Percentiles rank a stretch among this genome's conserved stretches.
Conservation (phyloP, 2,888 invertebrate genomes). For the Mactromeris polynyma region DNA sequence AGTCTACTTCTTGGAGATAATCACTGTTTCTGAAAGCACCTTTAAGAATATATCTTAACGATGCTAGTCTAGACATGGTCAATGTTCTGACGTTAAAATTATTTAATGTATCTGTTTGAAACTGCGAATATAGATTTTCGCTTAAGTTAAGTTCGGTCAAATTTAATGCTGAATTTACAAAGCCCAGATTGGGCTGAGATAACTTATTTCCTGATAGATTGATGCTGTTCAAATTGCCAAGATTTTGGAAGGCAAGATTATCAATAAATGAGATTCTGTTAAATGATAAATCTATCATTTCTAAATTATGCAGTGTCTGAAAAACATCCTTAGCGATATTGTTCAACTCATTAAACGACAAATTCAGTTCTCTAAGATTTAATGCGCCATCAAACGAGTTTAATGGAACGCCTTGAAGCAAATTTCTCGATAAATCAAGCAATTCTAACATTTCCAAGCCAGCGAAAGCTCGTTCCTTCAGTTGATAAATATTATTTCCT, state of each 20-base stretch:
- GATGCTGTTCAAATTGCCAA: background rate
- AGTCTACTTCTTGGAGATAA: slow-evolving; percentile 21
- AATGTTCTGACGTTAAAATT: background rate
- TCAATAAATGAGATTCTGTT: slow-evolving; percentile 30
- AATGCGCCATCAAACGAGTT: slow-evolving; percentile 21
- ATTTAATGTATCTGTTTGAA: slow-evolving; percentile 10
- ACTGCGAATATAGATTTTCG: slow-evolving; percentile 2
- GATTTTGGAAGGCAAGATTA: background rate
- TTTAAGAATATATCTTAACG: slow-evolving; percentile 2
- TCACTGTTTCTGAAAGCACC: slow-evolving; percentile 25
- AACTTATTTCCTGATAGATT: slow-evolving; percentile 22
- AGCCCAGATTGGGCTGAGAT: background rate
- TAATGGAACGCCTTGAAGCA: slow-evolving; percentile 8
- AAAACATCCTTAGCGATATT: slow-evolving; percentile 17
- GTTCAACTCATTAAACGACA: slow-evolving; percentile 31
- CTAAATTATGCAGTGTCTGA: background rate
- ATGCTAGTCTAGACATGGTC: background rate
- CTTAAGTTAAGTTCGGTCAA: slow-evolving; percentile 1
- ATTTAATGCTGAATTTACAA: background rate
- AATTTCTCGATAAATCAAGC: slow-evolving; percentile 35
- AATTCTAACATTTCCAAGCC: slow-evolving; percentile 6
- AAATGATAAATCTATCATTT: slow-evolving; percentile 34
- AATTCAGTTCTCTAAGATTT: slow-evolving; percentile 24
- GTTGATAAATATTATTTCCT: slow-evolving; percentile 32
- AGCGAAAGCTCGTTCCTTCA: slow-evolving; percentile 12